Evolutionary conservation across 2,797 vertebrate genomes (phyloP).

Genomic region (Sebastes elongatus): DNA sequence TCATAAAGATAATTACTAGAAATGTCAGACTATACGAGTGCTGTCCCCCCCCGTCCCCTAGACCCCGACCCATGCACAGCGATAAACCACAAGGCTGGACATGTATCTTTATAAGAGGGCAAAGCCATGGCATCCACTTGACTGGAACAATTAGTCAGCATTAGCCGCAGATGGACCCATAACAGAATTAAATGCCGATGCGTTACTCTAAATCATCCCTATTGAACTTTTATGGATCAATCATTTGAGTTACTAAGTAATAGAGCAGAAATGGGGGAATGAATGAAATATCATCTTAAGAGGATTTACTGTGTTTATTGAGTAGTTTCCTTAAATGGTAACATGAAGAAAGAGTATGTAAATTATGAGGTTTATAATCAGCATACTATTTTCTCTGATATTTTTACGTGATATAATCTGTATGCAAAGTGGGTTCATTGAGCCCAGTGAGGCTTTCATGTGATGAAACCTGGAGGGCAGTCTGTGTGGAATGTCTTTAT

Average conservation of each 20-base stretch:
- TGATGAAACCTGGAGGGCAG: slow-evolving; percentile 37
- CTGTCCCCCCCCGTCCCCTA: background rate
- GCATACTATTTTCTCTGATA: background rate
- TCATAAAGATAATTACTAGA: slow-evolving; percentile 75
- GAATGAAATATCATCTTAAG: background rate
- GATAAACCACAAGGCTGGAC: slow-evolving; percentile 49
- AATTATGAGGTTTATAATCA: background rate
- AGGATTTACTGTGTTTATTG: background rate
- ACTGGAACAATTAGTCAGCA: slow-evolving; percentile 65
- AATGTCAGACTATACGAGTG: slow-evolving; percentile 64
- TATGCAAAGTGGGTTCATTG: slow-evolving; percentile 30
- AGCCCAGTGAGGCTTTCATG: slow-evolving; percentile 35
- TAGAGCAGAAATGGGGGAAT: background rate
- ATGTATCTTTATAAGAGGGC: slow-evolving; percentile 65
- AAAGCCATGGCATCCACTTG: slow-evolving; percentile 41
- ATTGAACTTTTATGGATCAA: slow-evolving; percentile 39
- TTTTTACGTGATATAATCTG: slow-evolving; percentile 13
- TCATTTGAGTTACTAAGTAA: slow-evolving; percentile 30
- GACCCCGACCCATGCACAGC: slow-evolving; percentile 25
- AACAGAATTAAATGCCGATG: slow-evolving; percentile 55
- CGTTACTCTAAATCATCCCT: slow-evolving; percentile 38
- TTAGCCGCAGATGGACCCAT: slow-evolving; percentile 55
- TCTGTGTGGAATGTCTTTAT: slow-evolving; percentile 24
- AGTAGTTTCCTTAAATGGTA: background rate
- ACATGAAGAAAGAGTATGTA: background rate